Evolutionary conservation across 2,113 vertebrate genomes (phyloP).

Genomic region (Pollimyrus isidori): DNA sequence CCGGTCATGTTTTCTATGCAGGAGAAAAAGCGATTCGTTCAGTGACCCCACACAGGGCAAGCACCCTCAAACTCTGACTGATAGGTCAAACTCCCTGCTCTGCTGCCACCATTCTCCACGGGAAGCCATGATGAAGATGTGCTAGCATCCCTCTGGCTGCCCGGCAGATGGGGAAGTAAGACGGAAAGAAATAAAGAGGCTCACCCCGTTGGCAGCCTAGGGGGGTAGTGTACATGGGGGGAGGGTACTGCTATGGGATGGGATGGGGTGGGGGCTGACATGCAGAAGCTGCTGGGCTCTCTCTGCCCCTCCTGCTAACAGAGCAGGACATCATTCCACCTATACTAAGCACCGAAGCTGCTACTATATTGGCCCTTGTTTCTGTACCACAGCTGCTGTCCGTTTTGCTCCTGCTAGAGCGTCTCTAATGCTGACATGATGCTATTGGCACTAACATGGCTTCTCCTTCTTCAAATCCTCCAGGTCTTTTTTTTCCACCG

Average conservation of each 20-base stretch:
- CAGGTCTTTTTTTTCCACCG: no score
- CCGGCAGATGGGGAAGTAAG: background rate
- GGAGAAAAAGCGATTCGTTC: background rate
- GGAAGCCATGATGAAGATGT: background rate
- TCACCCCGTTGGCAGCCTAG: background rate
- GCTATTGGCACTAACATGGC: background rate
- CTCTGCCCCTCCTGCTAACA: background rate
- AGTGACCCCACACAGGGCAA: background rate
- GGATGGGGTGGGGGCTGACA: background rate
- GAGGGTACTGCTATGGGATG: no score
- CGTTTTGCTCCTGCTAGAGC: background rate
- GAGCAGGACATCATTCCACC: background rate
- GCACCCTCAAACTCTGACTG: background rate
- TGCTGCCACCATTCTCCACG: background rate
- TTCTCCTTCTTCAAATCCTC: background rate
- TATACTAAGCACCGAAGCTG: constrained; percentile 31
- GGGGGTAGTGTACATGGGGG: background rate
- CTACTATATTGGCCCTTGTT: constrained; percentile 26
- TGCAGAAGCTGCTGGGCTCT: background rate
- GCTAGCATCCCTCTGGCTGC: background rate
- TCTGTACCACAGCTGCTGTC: background rate
- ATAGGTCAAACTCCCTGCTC: background rate
- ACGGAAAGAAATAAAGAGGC: background rate
- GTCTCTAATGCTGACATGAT: background rate
- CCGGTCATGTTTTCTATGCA: background rate